Evolutionary conservation across 2,888 invertebrate species (phyloP).

Genomic region (Pollenia angustigena): DNA sequence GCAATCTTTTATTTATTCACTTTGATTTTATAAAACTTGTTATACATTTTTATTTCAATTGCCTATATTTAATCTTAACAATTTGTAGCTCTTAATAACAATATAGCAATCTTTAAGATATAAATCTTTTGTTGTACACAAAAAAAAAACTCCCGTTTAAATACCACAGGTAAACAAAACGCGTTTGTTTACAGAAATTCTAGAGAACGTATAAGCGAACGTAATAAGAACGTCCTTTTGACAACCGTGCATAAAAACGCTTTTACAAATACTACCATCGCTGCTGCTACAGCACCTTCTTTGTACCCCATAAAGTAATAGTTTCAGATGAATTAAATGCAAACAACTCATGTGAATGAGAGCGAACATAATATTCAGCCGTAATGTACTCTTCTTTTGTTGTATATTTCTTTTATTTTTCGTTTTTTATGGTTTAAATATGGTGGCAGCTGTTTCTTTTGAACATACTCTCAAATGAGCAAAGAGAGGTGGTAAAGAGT

Average conservation of each 20-base stretch:
- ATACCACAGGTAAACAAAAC: neutral
- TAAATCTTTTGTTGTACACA: neutral
- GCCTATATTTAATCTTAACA: too few species aligned
- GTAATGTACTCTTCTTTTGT: constrained; percentile 27
- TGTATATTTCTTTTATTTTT: neutral
- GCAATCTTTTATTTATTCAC: too few species aligned
- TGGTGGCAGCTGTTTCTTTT: constrained; percentile 43
- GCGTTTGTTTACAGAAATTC: neutral
- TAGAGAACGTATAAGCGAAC: neutral
- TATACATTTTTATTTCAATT: too few species aligned
- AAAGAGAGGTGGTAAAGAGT: neutral
- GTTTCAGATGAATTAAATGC: constrained; percentile 20
- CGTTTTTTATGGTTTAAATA: neutral
- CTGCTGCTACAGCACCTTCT: constrained; percentile 1
- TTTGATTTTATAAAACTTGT: too few species aligned
- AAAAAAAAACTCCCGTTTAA: neutral
- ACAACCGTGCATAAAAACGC: constrained; percentile 53
- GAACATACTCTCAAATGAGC: too few species aligned
- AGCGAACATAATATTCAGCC: constrained; percentile 17
- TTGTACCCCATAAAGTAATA: constrained; percentile 38
- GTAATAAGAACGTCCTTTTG: constrained; percentile 1
- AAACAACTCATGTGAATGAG: constrained; percentile 4
- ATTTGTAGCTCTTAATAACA: neutral
- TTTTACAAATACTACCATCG: constrained; percentile 41
- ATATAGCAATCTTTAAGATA: neutral